Evolutionary conservation across 92 coral and sea anemone genomes (phyloP), one percentile per base, ranked within the genome.

Genomic region (Scolanthus callimorphus): DNA sequence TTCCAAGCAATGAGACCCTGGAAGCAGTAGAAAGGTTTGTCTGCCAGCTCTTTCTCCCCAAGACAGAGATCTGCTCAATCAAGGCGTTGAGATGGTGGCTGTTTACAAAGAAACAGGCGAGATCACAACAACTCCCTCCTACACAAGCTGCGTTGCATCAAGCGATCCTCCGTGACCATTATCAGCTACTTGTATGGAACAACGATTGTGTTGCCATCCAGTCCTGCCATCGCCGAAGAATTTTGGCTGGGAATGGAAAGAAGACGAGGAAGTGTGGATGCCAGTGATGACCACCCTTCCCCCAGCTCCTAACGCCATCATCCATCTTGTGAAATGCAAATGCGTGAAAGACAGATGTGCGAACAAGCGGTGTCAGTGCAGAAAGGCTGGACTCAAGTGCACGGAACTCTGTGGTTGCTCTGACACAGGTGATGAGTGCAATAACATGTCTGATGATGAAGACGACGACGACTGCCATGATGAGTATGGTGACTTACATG

Each of bases 381-480:
- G 67, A 72, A 76, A 82, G 65, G 73, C 72, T 37, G 75, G 53
- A 19, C 54, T 79, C 56, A 57, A 26, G 3, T 83, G 80, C 76
- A 77, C 80, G n/a, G 76, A 83, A 39, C 73, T 83, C 50, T 77
- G 90, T 65, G 54, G 65, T 54, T 83, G 76, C 62, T 62, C 70
- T 29, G 83, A 69, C 65, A 55, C 6, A 39, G 83, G 57, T 11
- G 83, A 69, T 20, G 52, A 46, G 4, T 76, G 76, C 48, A 28
- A 67, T 24, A 67, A 76, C 30, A 62, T 19, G 29, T 21, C 55
- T 24, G 51, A 12, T 11, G 65, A 57, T 29, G 66, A 55, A 30
- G 70, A 70, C 59, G 55, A 49, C 11, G 50, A 28, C 60, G 67
- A 50, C 17, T 50, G n/a, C n/a, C n/a, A 54, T 28, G 70, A 60